Evolutionary conservation across 2,797 vertebrate species (phyloP).

Genomic region (Iguana delicatissima): DNA sequence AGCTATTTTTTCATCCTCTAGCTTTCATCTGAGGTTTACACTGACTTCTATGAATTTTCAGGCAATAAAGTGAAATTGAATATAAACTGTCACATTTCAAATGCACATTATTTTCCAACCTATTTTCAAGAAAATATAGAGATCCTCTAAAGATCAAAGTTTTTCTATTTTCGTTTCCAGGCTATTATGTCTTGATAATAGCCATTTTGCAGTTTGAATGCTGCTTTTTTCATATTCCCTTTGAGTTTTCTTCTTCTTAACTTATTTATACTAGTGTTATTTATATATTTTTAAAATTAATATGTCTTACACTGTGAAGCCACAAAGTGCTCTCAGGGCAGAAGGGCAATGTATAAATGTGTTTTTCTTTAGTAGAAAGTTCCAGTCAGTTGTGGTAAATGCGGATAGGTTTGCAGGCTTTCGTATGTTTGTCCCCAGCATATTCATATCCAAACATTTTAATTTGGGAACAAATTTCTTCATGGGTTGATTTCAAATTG

Average conservation of each 20-base stretch:
- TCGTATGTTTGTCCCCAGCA: neutral
- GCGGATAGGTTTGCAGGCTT: neutral
- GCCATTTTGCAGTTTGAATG: neutral
- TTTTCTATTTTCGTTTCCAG: conserved; percentile 4
- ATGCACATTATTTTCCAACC: neutral
- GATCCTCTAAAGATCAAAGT: neutral
- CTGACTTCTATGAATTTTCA: neutral
- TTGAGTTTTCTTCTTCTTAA: neutral
- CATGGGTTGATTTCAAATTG: neutral
- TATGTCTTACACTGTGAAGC: neutral
- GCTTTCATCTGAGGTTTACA: conserved; percentile 20
- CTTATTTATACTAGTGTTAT: neutral
- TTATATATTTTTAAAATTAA: neutral
- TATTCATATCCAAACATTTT: neutral
- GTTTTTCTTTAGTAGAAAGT: neutral
- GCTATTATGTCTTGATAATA: neutral
- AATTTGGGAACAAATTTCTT: neutral
- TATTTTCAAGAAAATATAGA: neutral
- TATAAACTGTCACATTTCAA: neutral
- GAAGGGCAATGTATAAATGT: neutral
- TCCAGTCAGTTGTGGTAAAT: neutral
- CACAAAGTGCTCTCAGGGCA: neutral
- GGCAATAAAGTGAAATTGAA: conserved; percentile 8
- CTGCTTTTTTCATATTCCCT: neutral
- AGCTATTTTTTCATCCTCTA: neutral